These are phyloP conservation scores for Brenthis ino DNA, from an alignment of 2,888 invertebrate species.

Conservation along the genomic window DNA sequence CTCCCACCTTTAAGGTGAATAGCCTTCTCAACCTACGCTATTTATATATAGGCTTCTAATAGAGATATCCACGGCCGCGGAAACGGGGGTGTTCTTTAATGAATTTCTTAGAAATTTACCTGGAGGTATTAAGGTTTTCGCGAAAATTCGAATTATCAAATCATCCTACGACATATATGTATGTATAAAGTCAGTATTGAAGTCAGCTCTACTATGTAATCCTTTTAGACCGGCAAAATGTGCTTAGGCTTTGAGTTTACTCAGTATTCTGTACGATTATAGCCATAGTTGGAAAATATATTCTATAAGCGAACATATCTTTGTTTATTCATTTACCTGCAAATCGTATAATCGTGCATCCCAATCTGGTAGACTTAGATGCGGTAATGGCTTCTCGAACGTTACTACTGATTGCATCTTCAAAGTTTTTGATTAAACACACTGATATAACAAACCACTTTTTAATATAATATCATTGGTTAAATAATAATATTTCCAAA, in stretches of 20 bases:
- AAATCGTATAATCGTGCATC: constrained; percentile 85
- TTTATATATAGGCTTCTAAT: no score
- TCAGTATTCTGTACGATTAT: not conserved
- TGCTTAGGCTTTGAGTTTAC: not conserved
- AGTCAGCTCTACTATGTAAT: not conserved
- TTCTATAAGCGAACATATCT: constrained; percentile 1
- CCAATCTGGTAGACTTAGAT: constrained; percentile 89
- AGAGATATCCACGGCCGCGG: no score
- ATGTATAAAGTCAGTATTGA: no score
- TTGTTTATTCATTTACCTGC: constrained; percentile 59
- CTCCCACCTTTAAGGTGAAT: no score
- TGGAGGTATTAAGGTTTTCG: no score
- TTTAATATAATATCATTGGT: constrained; percentile 1
- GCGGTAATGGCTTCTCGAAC: constrained; percentile 87
- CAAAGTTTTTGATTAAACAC: constrained; percentile 35
- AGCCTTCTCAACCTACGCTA: no score
- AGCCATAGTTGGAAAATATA: constrained; percentile 1
- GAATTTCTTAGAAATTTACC: no score
- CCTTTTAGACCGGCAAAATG: not conserved
- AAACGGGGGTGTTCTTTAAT: no score
- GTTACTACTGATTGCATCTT: constrained; percentile 77
- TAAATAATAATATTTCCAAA: no score
- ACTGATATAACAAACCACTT: not conserved
- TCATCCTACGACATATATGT: no score
- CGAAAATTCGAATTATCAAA: no score